Conservation (phyloP, 2,888 invertebrate genomes). For the Drosophila nr. perissopoda region DNA sequence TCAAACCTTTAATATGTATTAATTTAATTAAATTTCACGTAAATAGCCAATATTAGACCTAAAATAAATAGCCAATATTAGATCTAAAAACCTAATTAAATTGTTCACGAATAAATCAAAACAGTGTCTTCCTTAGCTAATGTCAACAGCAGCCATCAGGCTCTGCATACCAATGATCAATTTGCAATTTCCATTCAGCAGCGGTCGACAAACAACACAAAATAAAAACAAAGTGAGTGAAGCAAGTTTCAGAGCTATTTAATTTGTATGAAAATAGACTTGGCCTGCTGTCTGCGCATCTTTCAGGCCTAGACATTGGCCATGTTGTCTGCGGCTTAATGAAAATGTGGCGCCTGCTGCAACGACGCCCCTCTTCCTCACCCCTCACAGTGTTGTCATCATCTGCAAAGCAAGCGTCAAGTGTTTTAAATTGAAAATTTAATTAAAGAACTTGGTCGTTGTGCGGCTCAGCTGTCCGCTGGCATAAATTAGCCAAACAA, state of each 20-base stretch:
- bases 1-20: not conserved
- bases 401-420: conserved; percentile 41
- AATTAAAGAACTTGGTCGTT: conserved; percentile 66
- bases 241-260: conserved; percentile 56
- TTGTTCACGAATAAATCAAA: conserved; percentile 8
- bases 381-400: conserved; percentile 18
- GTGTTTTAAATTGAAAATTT: conserved; percentile 74
- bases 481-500: conserved; percentile 73
- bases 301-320: conserved; percentile 48
- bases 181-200: conserved; percentile 48
- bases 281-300: conserved; percentile 33
- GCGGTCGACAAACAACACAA: conserved; percentile 17
- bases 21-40: not conserved
- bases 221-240: conserved; percentile 15
- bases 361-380: not conserved
- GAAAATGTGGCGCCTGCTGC: conserved; percentile 70
- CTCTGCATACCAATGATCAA: conserved; percentile 61
- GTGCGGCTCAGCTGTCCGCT: conserved; percentile 19
- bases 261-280: conserved; percentile 69
- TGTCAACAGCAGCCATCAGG: conserved; percentile 50
- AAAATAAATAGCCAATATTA: not conserved
- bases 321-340: conserved; percentile 60
- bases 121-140: conserved; percentile 29
- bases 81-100: no score
- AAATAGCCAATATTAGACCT: not conserved